Conservation (phyloP, 2,113 vertebrate genomes). For the Xenotilapia flavipinnis region DNA sequence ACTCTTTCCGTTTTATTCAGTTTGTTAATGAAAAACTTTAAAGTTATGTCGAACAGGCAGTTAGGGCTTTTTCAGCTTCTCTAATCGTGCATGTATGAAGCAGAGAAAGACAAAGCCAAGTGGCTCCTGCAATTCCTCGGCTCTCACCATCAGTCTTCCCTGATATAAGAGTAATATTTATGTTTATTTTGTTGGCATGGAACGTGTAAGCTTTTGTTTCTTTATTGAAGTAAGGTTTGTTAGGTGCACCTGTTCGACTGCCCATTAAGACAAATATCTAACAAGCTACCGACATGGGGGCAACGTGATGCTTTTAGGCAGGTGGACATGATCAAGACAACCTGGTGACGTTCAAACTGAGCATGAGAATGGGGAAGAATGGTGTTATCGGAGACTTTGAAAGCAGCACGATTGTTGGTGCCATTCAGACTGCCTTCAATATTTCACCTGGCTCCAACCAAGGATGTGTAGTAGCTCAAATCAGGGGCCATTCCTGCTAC, state of each 20-base stretch:
- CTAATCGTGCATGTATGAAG: neutral
- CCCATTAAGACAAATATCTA: neutral
- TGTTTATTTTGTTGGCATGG: neutral
- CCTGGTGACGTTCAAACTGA: neutral
- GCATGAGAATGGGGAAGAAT: neutral
- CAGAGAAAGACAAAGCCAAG: neutral
- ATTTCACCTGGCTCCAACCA: neutral
- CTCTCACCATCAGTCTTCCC: neutral
- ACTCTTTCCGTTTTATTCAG: neutral
- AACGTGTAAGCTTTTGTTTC: neutral
- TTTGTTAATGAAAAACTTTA: conserved; percentile 5
- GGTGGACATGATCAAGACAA: neutral
- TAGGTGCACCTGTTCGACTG: neutral
- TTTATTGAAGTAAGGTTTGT: neutral
- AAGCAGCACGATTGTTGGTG: neutral
- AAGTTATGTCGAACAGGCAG: neutral
- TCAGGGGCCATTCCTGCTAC: neutral
- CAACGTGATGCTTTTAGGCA: neutral
- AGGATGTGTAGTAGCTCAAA: neutral
- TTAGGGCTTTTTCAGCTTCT: neutral
- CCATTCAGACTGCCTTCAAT: neutral
- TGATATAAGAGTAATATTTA: neutral
- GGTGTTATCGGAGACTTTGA: neutral
- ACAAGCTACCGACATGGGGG: neutral
- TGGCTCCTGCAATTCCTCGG: neutral